A percentile compares a stretch with the other conserved stretches of the same genome.
phyloP scores from a whole-genome alignment of 2,113 vertebrate genomes.

The Odocoileus hemionus region DNA sequence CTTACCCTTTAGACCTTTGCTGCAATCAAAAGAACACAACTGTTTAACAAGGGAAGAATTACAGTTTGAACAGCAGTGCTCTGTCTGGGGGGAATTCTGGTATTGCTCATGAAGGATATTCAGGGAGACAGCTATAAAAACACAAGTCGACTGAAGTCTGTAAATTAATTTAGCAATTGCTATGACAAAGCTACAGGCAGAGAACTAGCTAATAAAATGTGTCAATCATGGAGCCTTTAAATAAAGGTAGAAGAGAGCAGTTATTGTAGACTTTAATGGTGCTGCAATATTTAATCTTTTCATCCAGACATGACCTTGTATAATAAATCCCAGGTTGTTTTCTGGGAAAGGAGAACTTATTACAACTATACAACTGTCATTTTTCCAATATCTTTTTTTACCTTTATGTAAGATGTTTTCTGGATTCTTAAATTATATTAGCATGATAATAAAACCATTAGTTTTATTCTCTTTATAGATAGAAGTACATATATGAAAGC shows the following conservation, averaged over 20 bases:
- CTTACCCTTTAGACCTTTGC: neutral
- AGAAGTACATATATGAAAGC: neutral
- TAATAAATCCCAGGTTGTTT: constrained; percentile 32
- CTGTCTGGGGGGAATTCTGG: neutral
- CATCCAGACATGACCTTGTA: constrained; percentile 21
- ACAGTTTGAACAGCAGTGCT: neutral
- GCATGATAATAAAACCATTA: neutral
- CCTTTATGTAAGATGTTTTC: neutral
- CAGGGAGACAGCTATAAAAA: constrained; percentile 48
- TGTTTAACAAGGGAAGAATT: constrained; percentile 22
- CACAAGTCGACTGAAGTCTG: constrained; percentile 33
- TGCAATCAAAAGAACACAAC: neutral
- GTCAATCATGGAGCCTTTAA: constrained; percentile 58
- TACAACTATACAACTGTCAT: neutral
- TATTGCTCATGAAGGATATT: constrained; percentile 26
- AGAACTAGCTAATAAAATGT: constrained; percentile 66
- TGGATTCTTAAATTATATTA: neutral
- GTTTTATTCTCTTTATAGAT: neutral
- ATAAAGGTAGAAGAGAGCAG: constrained; percentile 40
- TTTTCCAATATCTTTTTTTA: neutral
- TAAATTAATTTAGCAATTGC: constrained; percentile 71
- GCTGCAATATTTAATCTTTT: constrained; percentile 49
- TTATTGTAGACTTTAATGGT: constrained; percentile 50
- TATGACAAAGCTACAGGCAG: constrained; percentile 40
- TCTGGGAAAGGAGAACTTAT: constrained; percentile 31